Percentiles rank a stretch among this genome's conserved stretches.
Conservation (phyloP, 1,140 invertebrate species). For the Pentalonia nigronervosa region DNA sequence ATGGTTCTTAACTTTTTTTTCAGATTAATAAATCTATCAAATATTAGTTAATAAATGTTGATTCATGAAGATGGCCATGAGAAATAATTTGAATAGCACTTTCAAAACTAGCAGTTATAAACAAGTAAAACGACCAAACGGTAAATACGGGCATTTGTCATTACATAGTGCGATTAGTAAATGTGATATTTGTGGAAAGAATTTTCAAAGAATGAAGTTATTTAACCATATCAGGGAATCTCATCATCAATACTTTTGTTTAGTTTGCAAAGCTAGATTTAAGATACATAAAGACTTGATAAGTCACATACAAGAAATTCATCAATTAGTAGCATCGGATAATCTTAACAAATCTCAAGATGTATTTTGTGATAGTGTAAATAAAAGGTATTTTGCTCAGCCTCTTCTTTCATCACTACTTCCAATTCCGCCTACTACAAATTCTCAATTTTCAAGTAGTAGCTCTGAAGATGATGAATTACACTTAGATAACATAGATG, state of each 20-base stretch:
- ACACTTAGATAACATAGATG: slow-evolving; percentile 46
- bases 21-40: slow-evolving; percentile 11
- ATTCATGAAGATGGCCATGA: slow-evolving; percentile 49
- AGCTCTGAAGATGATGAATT: slow-evolving; percentile 56
- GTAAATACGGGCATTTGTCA: slow-evolving; percentile 50
- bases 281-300: slow-evolving; percentile 51
- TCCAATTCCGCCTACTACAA: slow-evolving; percentile 38
- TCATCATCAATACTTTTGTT: slow-evolving; percentile 47
- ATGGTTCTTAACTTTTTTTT: neutral
- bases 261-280: slow-evolving; percentile 54
- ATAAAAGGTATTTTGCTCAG: slow-evolving; percentile 49
- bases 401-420: slow-evolving; percentile 6
- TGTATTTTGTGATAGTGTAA: slow-evolving; percentile 27
- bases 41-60: slow-evolving; percentile 4
- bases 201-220: slow-evolving; percentile 45
- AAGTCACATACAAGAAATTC: slow-evolving; percentile 48
- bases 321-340: slow-evolving; percentile 51
- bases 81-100: slow-evolving; percentile 48
- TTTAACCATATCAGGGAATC: slow-evolving; percentile 46
- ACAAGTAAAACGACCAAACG: slow-evolving; percentile 44
- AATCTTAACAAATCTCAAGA: slow-evolving; percentile 51
- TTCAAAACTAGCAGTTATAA: slow-evolving; percentile 20
- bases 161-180: slow-evolving; percentile 36
- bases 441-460: slow-evolving; percentile 39
- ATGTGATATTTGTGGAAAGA: slow-evolving; percentile 52